Percentiles rank a stretch among this genome's conserved stretches.
Conservation (phyloP, 2,113 vertebrate species). For the Alligator mississippiensis region DNA sequence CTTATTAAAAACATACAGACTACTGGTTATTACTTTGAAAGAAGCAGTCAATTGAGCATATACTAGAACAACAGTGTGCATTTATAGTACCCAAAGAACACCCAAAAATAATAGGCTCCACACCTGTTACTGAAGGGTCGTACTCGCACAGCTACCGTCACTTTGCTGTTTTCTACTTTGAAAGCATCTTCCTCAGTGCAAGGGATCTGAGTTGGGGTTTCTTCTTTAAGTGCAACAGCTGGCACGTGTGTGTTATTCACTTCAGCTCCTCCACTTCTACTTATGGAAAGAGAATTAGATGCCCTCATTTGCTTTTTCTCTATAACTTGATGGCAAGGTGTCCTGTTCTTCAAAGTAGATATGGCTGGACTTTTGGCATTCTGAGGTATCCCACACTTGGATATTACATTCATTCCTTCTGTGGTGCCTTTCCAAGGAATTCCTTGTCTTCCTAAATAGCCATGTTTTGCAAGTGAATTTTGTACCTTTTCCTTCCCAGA, state of each 20-base stretch:
- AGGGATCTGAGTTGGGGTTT: constrained; percentile 15
- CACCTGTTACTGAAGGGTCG: constrained; percentile 93
- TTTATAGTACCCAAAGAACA: neutral
- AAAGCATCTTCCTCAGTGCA: constrained; percentile 50
- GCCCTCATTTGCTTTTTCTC: constrained; percentile 31
- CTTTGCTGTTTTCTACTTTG: constrained; percentile 89
- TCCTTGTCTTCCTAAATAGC: constrained; percentile 71
- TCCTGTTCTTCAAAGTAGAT: neutral
- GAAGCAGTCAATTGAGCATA: neutral
- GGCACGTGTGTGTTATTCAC: neutral
- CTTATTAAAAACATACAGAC: neutral
- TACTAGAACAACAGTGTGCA: neutral
- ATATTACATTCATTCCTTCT: constrained; percentile 34
- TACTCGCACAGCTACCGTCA: constrained; percentile 90
- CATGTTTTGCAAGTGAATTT: constrained; percentile 43
- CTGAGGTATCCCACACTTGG: constrained; percentile 6
- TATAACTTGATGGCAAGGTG: neutral
- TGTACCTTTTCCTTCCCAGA: constrained; percentile 61
- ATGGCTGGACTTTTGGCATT: neutral
- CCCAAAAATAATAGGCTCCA: neutral
- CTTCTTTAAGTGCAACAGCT: neutral
- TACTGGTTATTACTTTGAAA: too few species aligned
- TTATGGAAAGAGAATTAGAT: neutral
- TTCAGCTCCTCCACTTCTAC: neutral
- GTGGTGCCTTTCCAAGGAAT: constrained; percentile 32